Conservation (phyloP, 2,113 vertebrate species). For the Elaphurus davidianus region DNA sequence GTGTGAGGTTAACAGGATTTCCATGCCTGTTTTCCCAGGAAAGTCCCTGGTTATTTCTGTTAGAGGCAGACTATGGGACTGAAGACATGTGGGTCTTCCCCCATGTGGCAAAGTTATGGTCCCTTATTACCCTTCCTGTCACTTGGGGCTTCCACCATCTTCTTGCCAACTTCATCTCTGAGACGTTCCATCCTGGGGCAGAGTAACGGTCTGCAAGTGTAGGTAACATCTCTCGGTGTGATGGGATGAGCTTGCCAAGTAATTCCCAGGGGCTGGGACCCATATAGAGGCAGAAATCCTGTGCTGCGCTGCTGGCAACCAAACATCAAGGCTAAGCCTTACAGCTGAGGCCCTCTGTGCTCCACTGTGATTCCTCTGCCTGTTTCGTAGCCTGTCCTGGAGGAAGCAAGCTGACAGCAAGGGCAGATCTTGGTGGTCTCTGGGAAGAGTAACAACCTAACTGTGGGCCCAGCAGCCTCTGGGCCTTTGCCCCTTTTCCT, state of each 20-base stretch:
- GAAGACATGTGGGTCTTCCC: not conserved
- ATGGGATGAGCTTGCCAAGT: not conserved
- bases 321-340: not conserved
- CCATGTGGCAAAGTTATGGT: accelerated
- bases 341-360: not conserved
- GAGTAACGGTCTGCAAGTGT: not conserved
- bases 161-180: not conserved
- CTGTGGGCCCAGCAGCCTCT: not conserved
- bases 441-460: not conserved
- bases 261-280: not conserved
- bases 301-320: accelerated
- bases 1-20: not conserved
- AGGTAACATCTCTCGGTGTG: no score
- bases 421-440: not conserved
- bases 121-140: no score
- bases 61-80: not conserved
- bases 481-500: not conserved
- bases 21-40: accelerated
- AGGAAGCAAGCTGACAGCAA: not conserved
- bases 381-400: not conserved
- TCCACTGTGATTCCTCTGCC: not conserved
- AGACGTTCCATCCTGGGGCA: not conserved
- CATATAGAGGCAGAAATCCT: accelerated
- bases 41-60: no score
- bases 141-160: not conserved